Evolutionary conservation across 64 coral and sea anemone genomes (phyloP), one percentile per base, ranked within the genome.

Genomic region (Astreopora myriophthalma): DNA sequence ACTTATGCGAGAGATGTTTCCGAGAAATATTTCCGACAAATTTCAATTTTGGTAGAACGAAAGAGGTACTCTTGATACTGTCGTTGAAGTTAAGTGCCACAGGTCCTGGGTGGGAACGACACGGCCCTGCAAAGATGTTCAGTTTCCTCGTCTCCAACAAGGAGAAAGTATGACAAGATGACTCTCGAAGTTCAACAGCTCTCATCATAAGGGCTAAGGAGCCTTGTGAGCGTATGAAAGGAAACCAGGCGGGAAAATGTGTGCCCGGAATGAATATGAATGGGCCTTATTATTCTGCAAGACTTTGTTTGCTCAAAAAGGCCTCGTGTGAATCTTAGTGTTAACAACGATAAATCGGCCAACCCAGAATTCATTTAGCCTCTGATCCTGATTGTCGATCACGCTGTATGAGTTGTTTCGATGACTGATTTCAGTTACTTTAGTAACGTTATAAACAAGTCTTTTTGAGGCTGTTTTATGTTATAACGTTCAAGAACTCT

Each of bases 251-350:
- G 3, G 1, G 57, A 37, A 65, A 65, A 39, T 83, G 8, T 34
- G 29, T 38, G 17, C 52, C 79, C 51, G 13, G 22, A 20, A 57
- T 65, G 19, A 26, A 60, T 60, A 60, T 83, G 32, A 11, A 35
- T 64, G 32, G 36, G 26, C 20, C 6, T 34, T 10, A 83, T 83
- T 65, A 35, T 83, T 65, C 61, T 8, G 49, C 48, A 58, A 58
- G 48, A 9, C 27, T 80, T 80, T 80, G 52, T 80, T 80, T 60
- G 30, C 44, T 34, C 19, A 80, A 48, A 60, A 58, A 70, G 67
- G 5, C 25, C 28, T 13, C 11, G 67, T 14, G 67, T 33, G 29
- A 70, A 0, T 64, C 24, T 14, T 14, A 12, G 67, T 32, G 67
- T 70, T 31, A 70, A 32, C 27, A 3, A 25, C 19, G 11, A 17